Evolutionary conservation across 2,888 invertebrate genomes (phyloP).

Genomic region (Ophion obscuratus): DNA sequence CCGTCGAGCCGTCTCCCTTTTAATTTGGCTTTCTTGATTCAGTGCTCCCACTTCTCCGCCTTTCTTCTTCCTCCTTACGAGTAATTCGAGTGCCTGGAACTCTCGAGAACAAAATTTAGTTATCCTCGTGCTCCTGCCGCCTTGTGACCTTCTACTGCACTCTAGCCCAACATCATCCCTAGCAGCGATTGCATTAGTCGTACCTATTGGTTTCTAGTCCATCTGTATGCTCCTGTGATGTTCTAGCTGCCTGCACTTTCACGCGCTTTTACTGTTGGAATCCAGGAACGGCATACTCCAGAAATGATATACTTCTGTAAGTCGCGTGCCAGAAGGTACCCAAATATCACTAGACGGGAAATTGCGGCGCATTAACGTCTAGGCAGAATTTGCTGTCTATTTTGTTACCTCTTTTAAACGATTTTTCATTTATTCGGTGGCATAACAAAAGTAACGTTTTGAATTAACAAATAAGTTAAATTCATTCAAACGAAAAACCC

Average conservation of each 20-base stretch:
- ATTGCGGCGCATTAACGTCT: too few relatives aligned
- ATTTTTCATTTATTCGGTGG: too few relatives aligned
- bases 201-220: background rate
- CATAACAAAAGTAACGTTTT: too few relatives aligned
- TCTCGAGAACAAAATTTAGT: constrained; percentile 3
- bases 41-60: background rate
- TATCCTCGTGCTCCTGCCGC: background rate
- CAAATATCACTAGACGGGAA: too few relatives aligned
- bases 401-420: too few relatives aligned
- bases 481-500: too few relatives aligned
- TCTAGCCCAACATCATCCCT: background rate
- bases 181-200: background rate
- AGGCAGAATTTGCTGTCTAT: too few relatives aligned
- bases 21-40: constrained; percentile 18
- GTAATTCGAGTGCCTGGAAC: constrained; percentile 12
- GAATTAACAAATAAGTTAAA: too few relatives aligned
- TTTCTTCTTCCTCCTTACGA: background rate
- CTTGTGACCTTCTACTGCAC: constrained; percentile 1
- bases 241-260: background rate
- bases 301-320: background rate
- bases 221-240: constrained; percentile 11
- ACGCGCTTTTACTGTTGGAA: background rate
- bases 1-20: constrained; percentile 7
- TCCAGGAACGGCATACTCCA: background rate
- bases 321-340: background rate